Evolutionary conservation across 2,888 invertebrate species (phyloP), one percentile per base, ranked within the genome.

Genomic region (Emmelina monodactyla): DNA sequence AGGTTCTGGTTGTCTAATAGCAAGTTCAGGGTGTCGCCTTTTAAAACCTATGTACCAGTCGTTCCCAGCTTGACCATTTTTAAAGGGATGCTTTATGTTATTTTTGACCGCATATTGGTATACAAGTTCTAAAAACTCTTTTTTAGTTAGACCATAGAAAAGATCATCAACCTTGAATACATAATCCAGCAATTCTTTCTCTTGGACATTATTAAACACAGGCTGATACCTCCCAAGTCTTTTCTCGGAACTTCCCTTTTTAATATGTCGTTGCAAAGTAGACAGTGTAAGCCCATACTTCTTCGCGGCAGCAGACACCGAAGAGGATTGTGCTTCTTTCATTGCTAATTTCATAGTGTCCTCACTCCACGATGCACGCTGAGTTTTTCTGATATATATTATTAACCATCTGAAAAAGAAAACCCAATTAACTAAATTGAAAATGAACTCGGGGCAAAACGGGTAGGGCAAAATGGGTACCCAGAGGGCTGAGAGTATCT

Each of bases 151-250:
- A 11, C 37, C 40, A 33, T 29, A 44, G 30, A 41, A 44, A 4
- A 41, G 22, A 16, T 25, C 28, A 16, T 44, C 39, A 41, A 41
- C 40, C 16, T 44, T 37, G 12, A 41, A 43, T 4, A 41, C 16
- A 33, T 43, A 43, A 14, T 43, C 37, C 12, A 43, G 9, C 2
- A 43, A 30, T 14, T 43, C 43, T 14, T n/a, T 10, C 31, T 43
- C 41, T 25, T 39, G 37, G 5, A 28, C 16, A 2, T 2, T 4
- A 12, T 13, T 22, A 16, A 33, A 33, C 3, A 10, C 25, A 6
- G 14, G 11, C 3, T 7, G 2, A 14, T 12, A 25, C 11, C 22
- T 33, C 2, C 33, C 33, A 25, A 33, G 22, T 14, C 5, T 25
- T 22, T 13, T 22, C 11, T 13, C 14, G 10, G 7, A 12, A 5